A percentile compares a stretch with the other conserved stretches of the same genome.
These are phyloP conservation scores for Aphrophora alni DNA, from an alignment of 2,888 invertebrate species.

Conservation along the genomic window DNA sequence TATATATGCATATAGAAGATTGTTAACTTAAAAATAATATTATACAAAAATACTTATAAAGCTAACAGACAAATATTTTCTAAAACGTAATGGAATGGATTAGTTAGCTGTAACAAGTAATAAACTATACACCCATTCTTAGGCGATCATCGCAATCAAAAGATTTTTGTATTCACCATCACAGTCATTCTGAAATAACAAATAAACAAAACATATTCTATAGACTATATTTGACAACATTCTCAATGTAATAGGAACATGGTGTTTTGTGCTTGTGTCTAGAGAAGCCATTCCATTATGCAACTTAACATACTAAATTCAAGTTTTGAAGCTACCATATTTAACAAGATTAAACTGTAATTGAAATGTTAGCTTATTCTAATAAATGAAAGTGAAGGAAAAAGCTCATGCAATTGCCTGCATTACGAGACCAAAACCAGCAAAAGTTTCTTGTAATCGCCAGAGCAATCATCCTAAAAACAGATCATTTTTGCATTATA, in stretches of 20 bases:
- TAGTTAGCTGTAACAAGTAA: background rate
- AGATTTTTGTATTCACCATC: constrained; percentile 42
- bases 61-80: too few relatives aligned
- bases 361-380: background rate
- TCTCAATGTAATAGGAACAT: background rate
- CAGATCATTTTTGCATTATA: constrained; percentile 7
- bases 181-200: constrained; percentile 45
- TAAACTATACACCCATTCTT: background rate
- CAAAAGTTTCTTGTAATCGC: constrained; percentile 59
- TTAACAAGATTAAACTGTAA: background rate
- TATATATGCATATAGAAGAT: too few relatives aligned
- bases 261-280: background rate
- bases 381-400: constrained; percentile 2
- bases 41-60: too few relatives aligned
- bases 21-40: too few relatives aligned
- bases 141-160: constrained; percentile 35
- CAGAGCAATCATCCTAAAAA: constrained; percentile 56
- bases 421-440: constrained; percentile 54
- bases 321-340: background rate
- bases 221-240: background rate
- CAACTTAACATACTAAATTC: background rate
- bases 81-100: background rate
- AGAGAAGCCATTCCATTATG: background rate
- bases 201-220: constrained; percentile 32
- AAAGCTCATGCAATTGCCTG: constrained; percentile 17